Evolutionary conservation across 37 sponge, comb jelly and placozoan genomes (phyloP).

Genomic region (Geodia barretti): DNA sequence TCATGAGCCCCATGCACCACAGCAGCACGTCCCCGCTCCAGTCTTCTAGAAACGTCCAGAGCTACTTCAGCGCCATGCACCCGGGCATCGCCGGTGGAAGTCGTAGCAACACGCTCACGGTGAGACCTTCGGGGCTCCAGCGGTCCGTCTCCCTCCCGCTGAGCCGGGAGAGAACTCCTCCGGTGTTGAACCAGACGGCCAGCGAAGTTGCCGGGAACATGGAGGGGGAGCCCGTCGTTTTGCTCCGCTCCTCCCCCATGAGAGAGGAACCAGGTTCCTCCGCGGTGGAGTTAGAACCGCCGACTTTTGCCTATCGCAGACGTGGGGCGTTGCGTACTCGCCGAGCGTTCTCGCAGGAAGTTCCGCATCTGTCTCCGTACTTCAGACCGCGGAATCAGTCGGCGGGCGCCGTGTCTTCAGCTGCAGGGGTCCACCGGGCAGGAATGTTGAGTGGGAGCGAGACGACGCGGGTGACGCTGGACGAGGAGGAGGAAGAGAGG

Average conservation of each 20-base stretch:
- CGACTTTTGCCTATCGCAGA: background rate
- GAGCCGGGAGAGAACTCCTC: background rate
- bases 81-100: background rate
- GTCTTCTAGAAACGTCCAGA: background rate
- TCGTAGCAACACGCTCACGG: background rate
- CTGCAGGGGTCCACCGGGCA: background rate
- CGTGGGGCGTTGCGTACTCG: background rate
- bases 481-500: conserved; percentile 7
- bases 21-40: conserved; percentile 24
- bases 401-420: background rate
- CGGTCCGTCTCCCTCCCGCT: conserved; percentile 41
- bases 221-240: background rate
- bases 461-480: background rate
- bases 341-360: background rate
- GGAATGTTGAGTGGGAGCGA: background rate
- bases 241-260: background rate
- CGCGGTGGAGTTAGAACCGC: background rate
- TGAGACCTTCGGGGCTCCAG: background rate
- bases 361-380: background rate
- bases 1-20: conserved; percentile 50
- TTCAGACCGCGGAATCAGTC: background rate
- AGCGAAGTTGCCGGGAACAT: background rate
- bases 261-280: background rate
- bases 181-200: background rate
- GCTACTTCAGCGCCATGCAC: background rate